Percentiles rank a stretch among this genome's conserved stretches.
Conservation (phyloP, 2,888 invertebrate species). For the Drosophila anomalata region DNA sequence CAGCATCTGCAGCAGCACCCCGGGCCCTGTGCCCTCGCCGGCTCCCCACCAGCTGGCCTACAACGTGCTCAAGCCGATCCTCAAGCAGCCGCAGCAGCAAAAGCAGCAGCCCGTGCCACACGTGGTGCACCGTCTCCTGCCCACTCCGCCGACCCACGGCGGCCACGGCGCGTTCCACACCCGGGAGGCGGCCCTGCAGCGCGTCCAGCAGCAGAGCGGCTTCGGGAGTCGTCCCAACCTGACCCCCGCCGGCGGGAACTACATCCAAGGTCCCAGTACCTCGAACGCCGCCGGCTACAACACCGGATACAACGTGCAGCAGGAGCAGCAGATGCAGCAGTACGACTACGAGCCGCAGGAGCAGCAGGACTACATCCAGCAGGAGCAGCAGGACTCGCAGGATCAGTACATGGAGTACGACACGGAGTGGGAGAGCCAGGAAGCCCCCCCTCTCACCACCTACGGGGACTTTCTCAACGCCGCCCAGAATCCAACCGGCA, state of each 20-base stretch:
- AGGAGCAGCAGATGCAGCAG: conserved; percentile 12
- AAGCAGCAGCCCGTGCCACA: conserved; percentile 26
- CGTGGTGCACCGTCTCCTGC: conserved; percentile 67
- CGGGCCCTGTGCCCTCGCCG: conserved; percentile 54
- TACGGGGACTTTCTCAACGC: conserved; percentile 54
- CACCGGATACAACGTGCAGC: conserved; percentile 3
- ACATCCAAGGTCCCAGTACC: conserved; percentile 11
- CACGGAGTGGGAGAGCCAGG: conserved; percentile 12
- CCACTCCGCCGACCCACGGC: conserved; percentile 70
- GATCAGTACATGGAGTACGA: conserved; percentile 8
- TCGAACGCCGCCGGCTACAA: not conserved
- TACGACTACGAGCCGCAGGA: conserved; percentile 14
- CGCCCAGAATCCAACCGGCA: conserved; percentile 23
- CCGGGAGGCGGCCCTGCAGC: conserved; percentile 73
- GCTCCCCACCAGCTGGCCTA: conserved; percentile 72
- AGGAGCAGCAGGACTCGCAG: conserved; percentile 26
- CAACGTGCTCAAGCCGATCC: conserved; percentile 72
- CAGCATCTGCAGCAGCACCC: conserved; percentile 66
- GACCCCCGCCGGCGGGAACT: not conserved
- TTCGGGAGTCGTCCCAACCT: conserved; percentile 42
- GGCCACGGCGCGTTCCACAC: conserved; percentile 72
- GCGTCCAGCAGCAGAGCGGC: conserved; percentile 79
- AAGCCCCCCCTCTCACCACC: conserved; percentile 23
- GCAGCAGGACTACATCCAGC: conserved; percentile 13
- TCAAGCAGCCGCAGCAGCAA: conserved; percentile 69